phyloP scores from a whole-genome alignment of 2,888 invertebrate species.

The Branchellion lobata region DNA sequence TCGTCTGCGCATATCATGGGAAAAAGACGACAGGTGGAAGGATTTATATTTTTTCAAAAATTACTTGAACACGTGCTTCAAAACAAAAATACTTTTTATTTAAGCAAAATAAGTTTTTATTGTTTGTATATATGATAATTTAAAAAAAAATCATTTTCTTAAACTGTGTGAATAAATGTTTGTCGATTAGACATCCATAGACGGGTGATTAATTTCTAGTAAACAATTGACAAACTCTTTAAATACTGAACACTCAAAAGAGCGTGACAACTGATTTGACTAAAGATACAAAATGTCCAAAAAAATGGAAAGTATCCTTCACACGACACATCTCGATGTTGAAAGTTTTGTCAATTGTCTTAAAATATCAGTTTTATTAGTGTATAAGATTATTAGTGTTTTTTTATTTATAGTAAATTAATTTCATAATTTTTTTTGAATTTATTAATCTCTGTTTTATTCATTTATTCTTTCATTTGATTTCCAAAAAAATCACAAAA shows the following conservation, averaged over 20 bases:
- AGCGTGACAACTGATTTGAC: too few relatives aligned
- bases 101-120: too few relatives aligned
- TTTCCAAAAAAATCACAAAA: not conserved
- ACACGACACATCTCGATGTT: not conserved
- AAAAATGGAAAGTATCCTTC: conserved; percentile 53
- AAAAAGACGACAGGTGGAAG: too few relatives aligned
- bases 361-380: not conserved
- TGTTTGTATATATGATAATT: too few relatives aligned
- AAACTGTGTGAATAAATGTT: too few relatives aligned
- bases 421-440: conserved; percentile 4
- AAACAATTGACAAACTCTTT: not conserved
- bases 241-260: not conserved
- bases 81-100: too few relatives aligned
- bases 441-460: not conserved
- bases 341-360: not conserved
- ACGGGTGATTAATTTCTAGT: not conserved
- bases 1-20: too few relatives aligned
- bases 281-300: conserved; percentile 47
- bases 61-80: too few relatives aligned
- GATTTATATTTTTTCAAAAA: too few relatives aligned
- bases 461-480: not conserved
- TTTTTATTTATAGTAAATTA: too few relatives aligned
- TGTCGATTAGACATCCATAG: too few relatives aligned
- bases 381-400: not conserved
- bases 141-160: too few relatives aligned